Evolutionary conservation across 2,888 invertebrate genomes (phyloP), one percentile per base, ranked within the genome.

Genomic region (Xestia ashworthii): DNA sequence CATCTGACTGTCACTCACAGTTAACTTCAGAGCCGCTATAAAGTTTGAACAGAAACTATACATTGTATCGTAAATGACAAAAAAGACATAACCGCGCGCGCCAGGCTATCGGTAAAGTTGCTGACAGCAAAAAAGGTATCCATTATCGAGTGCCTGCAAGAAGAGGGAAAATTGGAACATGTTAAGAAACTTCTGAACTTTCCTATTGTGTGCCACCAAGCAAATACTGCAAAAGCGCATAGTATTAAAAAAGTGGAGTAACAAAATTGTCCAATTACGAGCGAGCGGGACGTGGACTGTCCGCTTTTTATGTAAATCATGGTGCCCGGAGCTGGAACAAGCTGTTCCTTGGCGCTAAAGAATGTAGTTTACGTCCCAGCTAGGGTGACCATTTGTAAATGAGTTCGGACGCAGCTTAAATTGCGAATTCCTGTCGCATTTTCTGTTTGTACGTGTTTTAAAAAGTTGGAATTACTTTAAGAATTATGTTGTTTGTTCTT

Each of bases 251-350:
- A 86, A 85, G 74, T 78, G 80, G 67, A 77, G 82, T 84, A 77
- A 85, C 83, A 85, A 84, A 84, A 84, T 84, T 84, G 84, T 84
- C 85, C 85, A 85, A 85, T 85, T 85, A 85, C 87, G 86, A 78
- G 69, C 70, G 71, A 78, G 68, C 73, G 50, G 75, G 69, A 84
- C 84, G 75, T 82, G 78, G 75, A 85, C 77, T 85, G 85, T 83
- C 85, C 84, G 84, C 84, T 80, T 85, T 86, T 85, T 85, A 85
- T 85, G 85, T 85, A 85, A 85, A 85, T 85, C 85, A 85, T 85
- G 80, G 84, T 86, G 68, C 71, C 65, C 74, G 53, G 68, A 65
- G 66, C 72, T 78, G 71, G 71, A 80, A 86, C 86, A 83, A 86
- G 86, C 84, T 86, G 87, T 87, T 84, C 73, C 78, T 86, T 82